Evolutionary conservation across 2,113 vertebrate species (phyloP).

Genomic region (Osmerus eperlanus): DNA sequence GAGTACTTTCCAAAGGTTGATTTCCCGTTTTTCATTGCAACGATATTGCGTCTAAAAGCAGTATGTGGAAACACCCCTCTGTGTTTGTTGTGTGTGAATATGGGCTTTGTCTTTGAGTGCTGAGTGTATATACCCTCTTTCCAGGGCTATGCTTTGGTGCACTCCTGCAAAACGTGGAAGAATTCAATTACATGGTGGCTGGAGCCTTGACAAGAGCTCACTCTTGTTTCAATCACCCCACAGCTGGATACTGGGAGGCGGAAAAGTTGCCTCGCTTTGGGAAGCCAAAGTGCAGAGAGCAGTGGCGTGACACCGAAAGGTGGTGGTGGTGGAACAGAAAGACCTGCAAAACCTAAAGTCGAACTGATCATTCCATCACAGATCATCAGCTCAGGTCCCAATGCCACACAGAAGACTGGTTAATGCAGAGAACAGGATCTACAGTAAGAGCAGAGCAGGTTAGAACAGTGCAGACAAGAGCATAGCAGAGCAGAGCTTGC

Average conservation of each 20-base stretch:
- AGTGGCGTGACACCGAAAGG: conserved; percentile 26
- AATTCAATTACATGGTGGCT: conserved; percentile 70
- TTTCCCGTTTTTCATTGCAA: conserved; percentile 12
- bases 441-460: background rate
- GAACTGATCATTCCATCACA: conserved; percentile 5
- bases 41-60: conserved; percentile 18
- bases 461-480: too few species aligned
- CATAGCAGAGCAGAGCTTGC: too few species aligned
- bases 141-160: conserved; percentile 57
- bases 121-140: conserved; percentile 56
- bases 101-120: conserved; percentile 44
- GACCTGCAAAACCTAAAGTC: conserved; percentile 16
- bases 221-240: conserved; percentile 68
- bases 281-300: conserved; percentile 48
- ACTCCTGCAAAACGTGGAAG: conserved; percentile 60
- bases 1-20: conserved; percentile 7
- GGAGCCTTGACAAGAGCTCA: conserved; percentile 58
- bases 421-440: background rate
- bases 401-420: background rate
- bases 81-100: conserved; percentile 37
- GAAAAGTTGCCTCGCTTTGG: conserved; percentile 26
- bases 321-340: conserved; percentile 13
- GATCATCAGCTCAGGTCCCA: background rate
- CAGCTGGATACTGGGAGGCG: conserved; percentile 53
- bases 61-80: conserved; percentile 1